A percentile compares a stretch with the other conserved stretches of the same genome.
Conservation (phyloP, 2,888 invertebrate species). For the Aphelenchoides bicaudatus region DNA sequence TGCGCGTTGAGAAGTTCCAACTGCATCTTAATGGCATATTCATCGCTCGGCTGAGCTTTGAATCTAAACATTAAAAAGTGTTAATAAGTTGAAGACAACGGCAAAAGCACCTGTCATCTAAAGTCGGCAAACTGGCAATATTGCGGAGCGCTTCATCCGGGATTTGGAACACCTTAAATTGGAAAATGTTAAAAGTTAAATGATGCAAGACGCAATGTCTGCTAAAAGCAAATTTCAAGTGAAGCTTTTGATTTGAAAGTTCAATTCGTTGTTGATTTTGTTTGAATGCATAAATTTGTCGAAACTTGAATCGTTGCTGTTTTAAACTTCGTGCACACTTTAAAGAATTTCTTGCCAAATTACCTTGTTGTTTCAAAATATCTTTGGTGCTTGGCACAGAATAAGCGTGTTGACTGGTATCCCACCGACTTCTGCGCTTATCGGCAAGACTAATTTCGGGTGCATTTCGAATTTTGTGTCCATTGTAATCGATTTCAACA, state of each 20-base stretch:
- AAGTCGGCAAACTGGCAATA: conserved; percentile 8
- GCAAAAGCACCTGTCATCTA: not conserved
- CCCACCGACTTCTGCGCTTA: conserved; percentile 17
- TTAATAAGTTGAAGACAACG: too few relatives aligned
- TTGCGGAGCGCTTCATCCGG: conserved; percentile 11
- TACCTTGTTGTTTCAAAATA: not conserved
- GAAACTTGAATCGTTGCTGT: not conserved
- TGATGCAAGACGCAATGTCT: too few relatives aligned
- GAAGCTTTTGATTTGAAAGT: too few relatives aligned
- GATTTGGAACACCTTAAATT: too few relatives aligned
- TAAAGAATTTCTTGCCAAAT: not conserved
- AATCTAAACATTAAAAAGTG: conserved; percentile 14
- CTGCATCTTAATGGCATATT: conserved; percentile 10
- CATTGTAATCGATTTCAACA: conserved; percentile 8
- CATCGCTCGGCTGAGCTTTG: not conserved
- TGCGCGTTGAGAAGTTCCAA: conserved; percentile 5
- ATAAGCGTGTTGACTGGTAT: not conserved
- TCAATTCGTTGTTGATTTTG: too few relatives aligned
- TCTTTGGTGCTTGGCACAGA: not conserved
- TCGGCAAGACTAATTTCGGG: not conserved
- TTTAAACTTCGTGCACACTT: not conserved
- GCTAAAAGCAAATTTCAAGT: too few relatives aligned
- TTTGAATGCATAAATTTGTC: too few relatives aligned
- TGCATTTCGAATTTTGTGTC: conserved; percentile 15
- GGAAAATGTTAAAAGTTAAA: too few relatives aligned